Conservation (phyloP, 2,113 vertebrate genomes). For the Scartelaos histophorus region DNA sequence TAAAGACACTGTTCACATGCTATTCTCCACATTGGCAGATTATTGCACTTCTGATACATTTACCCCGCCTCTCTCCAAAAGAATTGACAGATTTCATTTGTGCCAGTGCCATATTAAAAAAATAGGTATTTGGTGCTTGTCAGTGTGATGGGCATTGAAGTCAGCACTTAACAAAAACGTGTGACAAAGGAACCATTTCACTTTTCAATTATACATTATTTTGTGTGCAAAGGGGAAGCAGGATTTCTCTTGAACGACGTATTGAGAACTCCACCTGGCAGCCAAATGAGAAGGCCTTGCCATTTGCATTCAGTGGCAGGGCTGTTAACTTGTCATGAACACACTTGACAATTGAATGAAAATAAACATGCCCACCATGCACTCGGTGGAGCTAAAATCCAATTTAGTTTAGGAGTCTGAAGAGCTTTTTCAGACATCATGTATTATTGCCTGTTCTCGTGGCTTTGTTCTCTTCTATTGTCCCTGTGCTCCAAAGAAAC, state of each 20-base stretch:
- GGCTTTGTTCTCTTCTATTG: conserved; percentile 28
- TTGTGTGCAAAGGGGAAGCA: conserved; percentile 40
- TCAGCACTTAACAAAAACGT: conserved; percentile 38
- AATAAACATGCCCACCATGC: conserved; percentile 60
- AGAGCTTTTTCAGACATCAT: conserved; percentile 50
- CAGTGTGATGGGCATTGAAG: conserved; percentile 53
- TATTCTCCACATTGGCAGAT: neutral
- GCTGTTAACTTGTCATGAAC: conserved; percentile 70
- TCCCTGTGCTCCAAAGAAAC: conserved; percentile 23
- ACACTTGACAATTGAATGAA: conserved; percentile 62
- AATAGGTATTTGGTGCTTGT: conserved; percentile 51
- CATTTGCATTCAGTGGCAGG: conserved; percentile 58
- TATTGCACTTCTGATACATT: neutral
- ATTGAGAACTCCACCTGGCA: conserved; percentile 64
- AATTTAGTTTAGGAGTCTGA: conserved; percentile 52
- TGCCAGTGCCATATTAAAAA: conserved; percentile 47
- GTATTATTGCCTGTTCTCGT: conserved; percentile 41
- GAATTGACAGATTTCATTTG: conserved; percentile 31
- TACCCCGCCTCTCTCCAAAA: conserved; percentile 7
- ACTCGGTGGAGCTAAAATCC: conserved; percentile 55
- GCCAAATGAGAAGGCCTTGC: conserved; percentile 54
- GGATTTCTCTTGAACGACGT: conserved; percentile 49
- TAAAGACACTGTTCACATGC: neutral
- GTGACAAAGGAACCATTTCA: conserved; percentile 57
- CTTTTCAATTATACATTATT: conserved; percentile 63